Percentiles rank a stretch among this genome's conserved stretches.
These are phyloP conservation scores for Troglohyphantes excavatus DNA, from an alignment of 2,888 invertebrate genomes.

Conservation along the genomic window DNA sequence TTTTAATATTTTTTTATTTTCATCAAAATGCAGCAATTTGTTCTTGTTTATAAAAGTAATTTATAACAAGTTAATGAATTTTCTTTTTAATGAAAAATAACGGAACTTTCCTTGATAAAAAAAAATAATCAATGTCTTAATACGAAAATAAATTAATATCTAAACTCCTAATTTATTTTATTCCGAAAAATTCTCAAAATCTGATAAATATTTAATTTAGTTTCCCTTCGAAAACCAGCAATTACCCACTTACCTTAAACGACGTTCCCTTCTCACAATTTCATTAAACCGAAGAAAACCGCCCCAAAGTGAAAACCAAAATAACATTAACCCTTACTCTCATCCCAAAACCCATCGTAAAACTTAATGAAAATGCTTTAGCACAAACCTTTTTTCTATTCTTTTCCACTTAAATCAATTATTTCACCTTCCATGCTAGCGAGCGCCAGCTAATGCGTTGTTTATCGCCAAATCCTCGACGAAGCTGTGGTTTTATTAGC, in stretches of 20 bases:
- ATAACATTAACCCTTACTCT: not conserved
- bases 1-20: no score
- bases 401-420: constrained; percentile 74
- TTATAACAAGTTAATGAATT: no score
- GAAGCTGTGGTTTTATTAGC: constrained; percentile 61
- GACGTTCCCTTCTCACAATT: not conserved
- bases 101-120: no score
- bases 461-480: constrained; percentile 58
- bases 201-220: constrained; percentile 27
- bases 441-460: constrained; percentile 46
- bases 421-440: constrained; percentile 45
- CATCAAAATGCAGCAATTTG: no score
- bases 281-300: constrained; percentile 20
- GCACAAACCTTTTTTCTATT: constrained; percentile 30
- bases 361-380: constrained; percentile 63
- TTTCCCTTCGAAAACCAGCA: not conserved
- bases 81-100: no score
- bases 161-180: no score
- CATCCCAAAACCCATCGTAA: constrained; percentile 20
- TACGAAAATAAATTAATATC: no score
- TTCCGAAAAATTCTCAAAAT: not conserved
- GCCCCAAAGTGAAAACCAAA: not conserved
- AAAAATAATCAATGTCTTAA: no score
- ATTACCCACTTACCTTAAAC: not conserved
- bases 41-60: no score